A percentile compares a stretch with the other conserved stretches of the same genome.
Conservation (phyloP, 2,888 invertebrate species). For the Willowsia nigromaculata region DNA sequence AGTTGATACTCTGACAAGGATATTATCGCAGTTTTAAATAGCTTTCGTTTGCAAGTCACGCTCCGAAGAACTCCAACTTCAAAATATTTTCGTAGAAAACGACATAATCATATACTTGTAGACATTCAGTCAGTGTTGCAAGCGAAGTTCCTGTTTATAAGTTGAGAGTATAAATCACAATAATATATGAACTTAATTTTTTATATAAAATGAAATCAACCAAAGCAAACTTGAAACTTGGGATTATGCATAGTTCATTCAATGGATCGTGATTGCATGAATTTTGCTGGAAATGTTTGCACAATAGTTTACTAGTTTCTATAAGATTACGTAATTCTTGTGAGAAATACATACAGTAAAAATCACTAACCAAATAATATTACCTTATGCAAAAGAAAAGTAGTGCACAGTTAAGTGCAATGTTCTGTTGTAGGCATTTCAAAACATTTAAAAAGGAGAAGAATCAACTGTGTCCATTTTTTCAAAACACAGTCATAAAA, state of each 20-base stretch:
- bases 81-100: conserved; percentile 22
- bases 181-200: no score
- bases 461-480: neutral
- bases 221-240: no score
- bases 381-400: neutral
- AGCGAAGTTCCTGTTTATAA: conserved; percentile 38
- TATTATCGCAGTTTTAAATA: neutral
- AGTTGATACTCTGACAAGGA: neutral
- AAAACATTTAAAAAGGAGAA: neutral
- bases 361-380: neutral
- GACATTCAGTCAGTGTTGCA: neutral
- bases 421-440: neutral
- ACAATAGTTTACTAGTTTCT: neutral
- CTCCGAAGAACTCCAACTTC: neutral
- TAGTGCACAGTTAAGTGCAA: neutral
- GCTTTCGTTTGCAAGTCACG: neutral
- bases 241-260: no score
- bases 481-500: conserved; percentile 19
- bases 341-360: neutral
- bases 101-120: neutral
- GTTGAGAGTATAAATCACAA: no score
- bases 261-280: neutral
- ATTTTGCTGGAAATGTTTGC: neutral
- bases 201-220: no score
- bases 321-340: neutral